phyloP scores from a whole-genome alignment of 2,888 invertebrate genomes.

The Baronia brevicornis region DNA sequence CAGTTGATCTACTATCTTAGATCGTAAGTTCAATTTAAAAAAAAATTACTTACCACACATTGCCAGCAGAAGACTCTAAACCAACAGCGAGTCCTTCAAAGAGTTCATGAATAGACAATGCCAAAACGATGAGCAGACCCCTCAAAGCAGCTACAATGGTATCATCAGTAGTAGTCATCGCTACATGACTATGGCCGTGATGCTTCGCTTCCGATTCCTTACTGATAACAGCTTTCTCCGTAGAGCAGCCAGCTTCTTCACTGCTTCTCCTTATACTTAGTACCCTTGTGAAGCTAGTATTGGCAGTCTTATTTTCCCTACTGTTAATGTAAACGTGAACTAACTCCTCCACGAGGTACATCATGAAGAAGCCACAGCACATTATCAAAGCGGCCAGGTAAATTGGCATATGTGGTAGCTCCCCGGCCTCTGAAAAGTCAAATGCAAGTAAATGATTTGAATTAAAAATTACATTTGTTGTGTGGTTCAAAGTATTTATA shows the following conservation, averaged over 20 bases:
- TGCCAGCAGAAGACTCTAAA: conserved; percentile 77
- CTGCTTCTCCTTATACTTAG: conserved; percentile 50
- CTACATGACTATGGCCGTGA: conserved; percentile 47
- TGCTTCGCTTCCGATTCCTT: conserved; percentile 33
- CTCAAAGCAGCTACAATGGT: conserved; percentile 73
- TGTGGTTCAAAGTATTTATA: too few species aligned
- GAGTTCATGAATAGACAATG: conserved; percentile 84
- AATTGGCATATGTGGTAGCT: conserved; percentile 73
- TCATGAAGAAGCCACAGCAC: conserved; percentile 84
- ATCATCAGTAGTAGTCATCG: conserved; percentile 37
- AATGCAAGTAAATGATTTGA: too few species aligned
- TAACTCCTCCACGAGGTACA: conserved; percentile 86
- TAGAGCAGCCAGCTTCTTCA: conserved; percentile 15
- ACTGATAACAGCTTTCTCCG: conserved; percentile 18
- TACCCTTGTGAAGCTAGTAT: conserved; percentile 44
- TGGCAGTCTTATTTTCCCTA: conserved; percentile 51
- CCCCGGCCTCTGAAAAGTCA: conserved; percentile 50
- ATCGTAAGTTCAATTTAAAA: neutral
- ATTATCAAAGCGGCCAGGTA: conserved; percentile 83
- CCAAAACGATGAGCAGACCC: conserved; percentile 86
- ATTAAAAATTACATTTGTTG: too few species aligned
- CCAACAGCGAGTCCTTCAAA: conserved; percentile 92
- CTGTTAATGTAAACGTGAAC: conserved; percentile 82
- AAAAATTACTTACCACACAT: conserved; percentile 58
- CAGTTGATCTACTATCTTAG: neutral